A percentile compares a stretch with the other conserved stretches of the same genome.
phyloP scores from a whole-genome alignment of 2,797 vertebrate species.

The Fundulus diaphanus region DNA sequence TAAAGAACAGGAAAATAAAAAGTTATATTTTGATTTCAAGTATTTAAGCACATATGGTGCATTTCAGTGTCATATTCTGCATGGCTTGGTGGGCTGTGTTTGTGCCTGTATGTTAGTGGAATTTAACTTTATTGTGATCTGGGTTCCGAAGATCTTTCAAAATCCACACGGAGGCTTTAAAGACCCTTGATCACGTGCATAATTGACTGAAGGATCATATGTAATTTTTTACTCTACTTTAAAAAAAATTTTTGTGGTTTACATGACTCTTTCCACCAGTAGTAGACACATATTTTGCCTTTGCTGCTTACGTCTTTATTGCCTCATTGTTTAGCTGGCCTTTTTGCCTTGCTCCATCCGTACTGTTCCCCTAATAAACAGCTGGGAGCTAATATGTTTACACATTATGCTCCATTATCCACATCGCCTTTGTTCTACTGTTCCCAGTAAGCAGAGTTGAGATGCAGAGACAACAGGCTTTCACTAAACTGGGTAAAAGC shows the following conservation, averaged over 20 bases:
- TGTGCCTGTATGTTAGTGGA: conserved; percentile 15
- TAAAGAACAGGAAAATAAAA: conserved; percentile 26
- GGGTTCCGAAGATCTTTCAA: conserved; percentile 1
- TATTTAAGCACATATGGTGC: conserved; percentile 14
- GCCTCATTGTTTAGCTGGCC: neutral
- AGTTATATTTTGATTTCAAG: conserved; percentile 55
- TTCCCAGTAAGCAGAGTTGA: conserved; percentile 54
- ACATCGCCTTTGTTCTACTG: conserved; percentile 59
- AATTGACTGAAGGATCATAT: neutral
- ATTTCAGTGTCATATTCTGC: neutral
- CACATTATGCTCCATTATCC: conserved; percentile 71
- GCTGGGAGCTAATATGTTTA: conserved; percentile 70
- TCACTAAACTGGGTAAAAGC: neutral
- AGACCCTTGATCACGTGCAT: neutral
- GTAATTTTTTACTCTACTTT: neutral
- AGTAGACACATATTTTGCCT: neutral
- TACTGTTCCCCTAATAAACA: conserved; percentile 55
- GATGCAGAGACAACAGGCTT: conserved; percentile 16
- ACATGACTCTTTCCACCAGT: neutral
- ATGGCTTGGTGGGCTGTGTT: conserved; percentile 7
- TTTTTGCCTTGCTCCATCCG: conserved; percentile 4
- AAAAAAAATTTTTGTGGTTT: neutral
- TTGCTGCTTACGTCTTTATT: neutral
- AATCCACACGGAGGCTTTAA: neutral
- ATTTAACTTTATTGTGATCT: conserved; percentile 25